Conservation (phyloP, 2,888 invertebrate species). For the Apomyelois bistriatella region DNA sequence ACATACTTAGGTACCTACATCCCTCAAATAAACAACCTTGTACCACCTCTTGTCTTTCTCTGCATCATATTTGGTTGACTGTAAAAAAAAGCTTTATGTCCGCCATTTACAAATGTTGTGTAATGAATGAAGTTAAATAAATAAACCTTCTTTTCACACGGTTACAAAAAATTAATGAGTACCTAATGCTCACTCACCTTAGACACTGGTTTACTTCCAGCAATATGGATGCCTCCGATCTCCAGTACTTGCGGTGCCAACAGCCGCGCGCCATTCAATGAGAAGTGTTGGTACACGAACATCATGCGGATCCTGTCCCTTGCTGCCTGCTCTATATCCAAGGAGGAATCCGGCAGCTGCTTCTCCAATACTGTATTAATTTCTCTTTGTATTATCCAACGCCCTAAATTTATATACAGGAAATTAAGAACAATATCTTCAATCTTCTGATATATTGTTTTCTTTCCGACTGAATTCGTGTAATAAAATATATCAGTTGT, state of each 20-base stretch:
- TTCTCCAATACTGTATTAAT: constrained; percentile 60
- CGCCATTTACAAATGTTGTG: no score
- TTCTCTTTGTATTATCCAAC: constrained; percentile 71
- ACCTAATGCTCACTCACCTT: constrained; percentile 24
- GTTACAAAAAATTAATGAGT: no score
- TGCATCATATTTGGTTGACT: no score
- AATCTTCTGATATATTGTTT: constrained; percentile 40
- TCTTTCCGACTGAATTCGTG: constrained; percentile 47
- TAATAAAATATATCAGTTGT: constrained; percentile 70
- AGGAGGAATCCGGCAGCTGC: constrained; percentile 47
- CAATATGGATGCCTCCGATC: neutral
- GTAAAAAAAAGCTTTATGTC: no score
- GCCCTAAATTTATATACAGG: constrained; percentile 32
- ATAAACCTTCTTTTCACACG: no score
- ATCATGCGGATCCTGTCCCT: constrained; percentile 43
- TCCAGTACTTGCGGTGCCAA: constrained; percentile 29
- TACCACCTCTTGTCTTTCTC: no score
- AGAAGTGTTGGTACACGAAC: constrained; percentile 51
- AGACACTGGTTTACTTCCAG: neutral
- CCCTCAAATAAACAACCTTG: no score
- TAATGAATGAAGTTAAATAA: no score
- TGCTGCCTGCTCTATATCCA: constrained; percentile 51
- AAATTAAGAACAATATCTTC: constrained; percentile 39
- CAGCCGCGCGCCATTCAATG: constrained; percentile 37
- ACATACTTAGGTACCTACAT: no score